Percentiles rank a stretch among this genome's conserved stretches.
These are phyloP conservation scores for Theocolax elegans DNA, from an alignment of 1,140 invertebrate genomes.

Conservation along the genomic window DNA sequence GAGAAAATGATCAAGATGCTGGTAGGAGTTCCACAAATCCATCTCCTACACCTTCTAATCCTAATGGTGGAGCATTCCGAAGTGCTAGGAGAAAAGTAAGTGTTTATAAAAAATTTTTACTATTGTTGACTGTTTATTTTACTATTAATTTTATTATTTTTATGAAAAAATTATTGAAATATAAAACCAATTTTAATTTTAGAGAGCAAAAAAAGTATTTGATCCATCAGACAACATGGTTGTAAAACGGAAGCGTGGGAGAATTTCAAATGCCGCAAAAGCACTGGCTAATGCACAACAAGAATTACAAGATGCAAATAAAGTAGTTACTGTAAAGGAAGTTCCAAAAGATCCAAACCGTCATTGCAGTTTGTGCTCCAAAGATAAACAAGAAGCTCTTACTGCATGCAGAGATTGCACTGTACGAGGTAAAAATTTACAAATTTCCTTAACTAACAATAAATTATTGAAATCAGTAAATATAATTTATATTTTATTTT, in stretches of 20 bases:
- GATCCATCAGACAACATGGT: conserved; percentile 83
- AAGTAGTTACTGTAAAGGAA: conserved; percentile 45
- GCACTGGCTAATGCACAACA: conserved; percentile 52
- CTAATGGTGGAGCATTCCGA: conserved; percentile 56
- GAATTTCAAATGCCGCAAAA: conserved; percentile 69
- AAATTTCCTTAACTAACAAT: not conserved
- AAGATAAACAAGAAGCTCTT: conserved; percentile 72
- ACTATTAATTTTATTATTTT: conserved; percentile 9
- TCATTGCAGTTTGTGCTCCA: conserved; percentile 62
- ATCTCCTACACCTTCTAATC: conserved; percentile 61
- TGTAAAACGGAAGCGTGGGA: conserved; percentile 73
- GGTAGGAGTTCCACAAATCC: conserved; percentile 62
- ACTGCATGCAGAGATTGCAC: conserved; percentile 83
- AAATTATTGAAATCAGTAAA: not conserved
- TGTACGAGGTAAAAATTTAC: conserved; percentile 73
- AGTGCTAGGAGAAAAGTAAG: conserved; percentile 64
- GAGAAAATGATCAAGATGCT: conserved; percentile 58
- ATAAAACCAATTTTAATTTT: conserved; percentile 47
- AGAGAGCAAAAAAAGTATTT: conserved; percentile 79
- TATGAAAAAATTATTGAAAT: too few species aligned
- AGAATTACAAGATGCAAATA: conserved; percentile 55
- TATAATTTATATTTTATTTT: conserved; percentile 43
- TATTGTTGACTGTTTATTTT: conserved; percentile 7
- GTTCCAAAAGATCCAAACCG: conserved; percentile 66
- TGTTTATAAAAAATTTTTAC: conserved; percentile 26